A percentile compares a stretch with the other conserved stretches of the same genome.
Conservation (phyloP, 1,140 invertebrate genomes). For the Chlorops oryzae region DNA sequence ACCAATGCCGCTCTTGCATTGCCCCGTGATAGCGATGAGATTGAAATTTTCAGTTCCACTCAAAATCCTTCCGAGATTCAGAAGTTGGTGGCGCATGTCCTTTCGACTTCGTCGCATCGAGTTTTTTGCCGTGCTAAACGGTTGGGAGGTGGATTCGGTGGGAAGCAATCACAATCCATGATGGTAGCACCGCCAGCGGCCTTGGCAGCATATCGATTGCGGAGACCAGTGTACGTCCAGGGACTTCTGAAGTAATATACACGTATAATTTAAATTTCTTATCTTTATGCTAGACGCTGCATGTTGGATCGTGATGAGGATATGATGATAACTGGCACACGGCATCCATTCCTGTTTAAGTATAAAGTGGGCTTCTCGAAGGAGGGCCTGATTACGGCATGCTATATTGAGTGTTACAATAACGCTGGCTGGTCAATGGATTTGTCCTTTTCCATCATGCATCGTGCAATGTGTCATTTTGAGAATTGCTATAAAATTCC, state of each 20-base stretch:
- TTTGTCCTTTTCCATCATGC: conserved; percentile 66
- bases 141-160: conserved; percentile 89
- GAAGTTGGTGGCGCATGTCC: conserved; percentile 60
- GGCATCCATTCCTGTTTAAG: conserved; percentile 78
- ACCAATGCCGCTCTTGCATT: conserved; percentile 68
- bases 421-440: conserved; percentile 77
- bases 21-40: conserved; percentile 70
- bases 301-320: conserved; percentile 89
- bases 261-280: no score
- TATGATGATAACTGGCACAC: conserved; percentile 74
- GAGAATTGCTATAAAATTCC: conserved; percentile 70
- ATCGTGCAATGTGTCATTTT: conserved; percentile 68
- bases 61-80: conserved; percentile 74
- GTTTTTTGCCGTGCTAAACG: conserved; percentile 71
- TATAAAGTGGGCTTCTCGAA: conserved; percentile 76
- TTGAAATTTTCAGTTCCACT: conserved; percentile 73
- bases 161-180: conserved; percentile 73
- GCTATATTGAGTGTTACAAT: conserved; percentile 64
- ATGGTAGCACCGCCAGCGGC: conserved; percentile 59
- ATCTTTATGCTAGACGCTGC: no score
- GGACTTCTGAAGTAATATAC: no score
- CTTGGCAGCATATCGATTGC: conserved; percentile 63
- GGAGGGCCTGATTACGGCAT: conserved; percentile 64
- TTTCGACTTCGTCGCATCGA: conserved; percentile 68
- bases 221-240: conserved; percentile 69